Conservation (phyloP, 2,888 invertebrate genomes). For the Drosophila setosimentum region DNA sequence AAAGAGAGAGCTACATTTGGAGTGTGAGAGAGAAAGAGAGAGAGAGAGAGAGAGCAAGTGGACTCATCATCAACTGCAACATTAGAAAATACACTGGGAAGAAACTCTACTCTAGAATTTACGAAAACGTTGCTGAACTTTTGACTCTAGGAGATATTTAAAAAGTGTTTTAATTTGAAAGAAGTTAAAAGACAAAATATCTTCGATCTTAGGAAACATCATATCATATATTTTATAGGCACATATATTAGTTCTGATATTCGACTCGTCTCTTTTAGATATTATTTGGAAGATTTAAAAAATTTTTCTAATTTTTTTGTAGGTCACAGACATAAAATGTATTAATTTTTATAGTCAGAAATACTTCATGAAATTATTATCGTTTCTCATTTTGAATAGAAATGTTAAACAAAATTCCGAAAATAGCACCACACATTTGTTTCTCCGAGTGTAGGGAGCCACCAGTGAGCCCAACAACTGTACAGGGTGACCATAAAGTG, state of each 20-base stretch:
- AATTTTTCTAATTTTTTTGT: no score
- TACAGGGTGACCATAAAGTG: constrained; percentile 11
- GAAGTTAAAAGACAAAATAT: neutral
- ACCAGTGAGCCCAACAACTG: constrained; percentile 10
- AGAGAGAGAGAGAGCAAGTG: constrained; percentile 18
- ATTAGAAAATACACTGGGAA: constrained; percentile 5
- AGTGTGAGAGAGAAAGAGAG: neutral
- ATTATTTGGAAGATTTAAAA: neutral
- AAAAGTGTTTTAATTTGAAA: neutral
- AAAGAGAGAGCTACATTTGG: neutral
- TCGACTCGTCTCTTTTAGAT: neutral
- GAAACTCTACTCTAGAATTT: neutral
- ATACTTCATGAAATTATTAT: neutral
- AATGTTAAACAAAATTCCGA: neutral
- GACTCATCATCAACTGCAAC: constrained; percentile 49
- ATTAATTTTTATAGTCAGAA: neutral
- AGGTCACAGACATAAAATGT: no score
- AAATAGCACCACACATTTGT: neutral
- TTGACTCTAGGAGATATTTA: no score
- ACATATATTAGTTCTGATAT: neutral
- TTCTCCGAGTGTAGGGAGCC: neutral
- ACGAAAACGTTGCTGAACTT: neutral
- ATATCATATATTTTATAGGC: rapidly evolving
- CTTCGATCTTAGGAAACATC: neutral
- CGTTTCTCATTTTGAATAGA: neutral